Evolutionary conservation across 2,797 vertebrate genomes (phyloP), one percentile per base, ranked within the genome.

Genomic region (Gephyroberyx darwinii): DNA sequence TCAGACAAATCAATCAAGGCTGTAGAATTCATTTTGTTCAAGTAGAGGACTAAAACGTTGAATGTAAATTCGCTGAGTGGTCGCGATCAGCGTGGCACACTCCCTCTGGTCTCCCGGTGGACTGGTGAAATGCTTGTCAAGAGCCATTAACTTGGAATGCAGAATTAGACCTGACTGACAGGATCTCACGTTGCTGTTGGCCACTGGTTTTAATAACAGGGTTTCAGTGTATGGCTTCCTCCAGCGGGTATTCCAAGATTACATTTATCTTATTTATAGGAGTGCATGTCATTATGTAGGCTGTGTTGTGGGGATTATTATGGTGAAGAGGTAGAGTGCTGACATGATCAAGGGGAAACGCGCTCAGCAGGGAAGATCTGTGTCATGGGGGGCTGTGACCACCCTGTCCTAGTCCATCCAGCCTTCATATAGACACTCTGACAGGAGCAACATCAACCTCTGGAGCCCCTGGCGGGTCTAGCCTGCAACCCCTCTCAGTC

Each of bases 11-110:
- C 39, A 5, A 84, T 81, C 60, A 12, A 64, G 61, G 65, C 88
- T 86, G 80, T 86, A 80, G 83, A 83, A 90, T 86, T 89, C 72
- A 84, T 88, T 83, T 78, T 73, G 74, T 84, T 74, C 77, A 71
- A 78, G 81, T 67, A 80, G 53, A 83, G 74, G 78, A 87, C 83
- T 85, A 70, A 86, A 86, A 88, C 84, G 88, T 76, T 88, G 79
- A 89, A 88, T 84, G 71, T 80, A 81, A 87, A 88, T 88, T 84
- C 89, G 86, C 86, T 82, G 86, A 89, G 82, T 86, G 90, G 82
- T 75, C 82, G 54, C 76, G 81, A 77, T 86, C 80, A 43, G 81
- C 78, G 82, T 81, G 86, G 85, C 75, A 82, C 74, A 56, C 85
- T 87, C 84, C 80, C 86, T 87, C 85, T 86, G 85, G 82, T 85